Base-by-base conservation (phyloP, 1,140 invertebrate species). In the Calephelis virginiensis region DNA sequence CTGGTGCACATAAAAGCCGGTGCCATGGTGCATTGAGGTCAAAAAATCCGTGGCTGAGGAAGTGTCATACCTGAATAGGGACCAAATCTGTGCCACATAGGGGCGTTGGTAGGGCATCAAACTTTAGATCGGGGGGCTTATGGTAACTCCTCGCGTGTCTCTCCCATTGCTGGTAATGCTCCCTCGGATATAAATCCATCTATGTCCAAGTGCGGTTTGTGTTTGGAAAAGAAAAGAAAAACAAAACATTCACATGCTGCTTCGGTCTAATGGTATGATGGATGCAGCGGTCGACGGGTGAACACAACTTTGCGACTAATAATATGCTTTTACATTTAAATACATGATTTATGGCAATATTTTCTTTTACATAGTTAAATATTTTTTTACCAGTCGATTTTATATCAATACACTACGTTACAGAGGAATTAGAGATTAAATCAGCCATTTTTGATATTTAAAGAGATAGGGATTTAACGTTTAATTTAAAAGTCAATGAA, bases 41-140 rank as follows among this genome's bases (percentile, higher is more conserved):
- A 74, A 71, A 82, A 77, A 78, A 69, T 71, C 71, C 77, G 82
- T 85, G 82, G 77, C 78, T 75, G 73, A 82, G 81, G 78, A 81
- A 77, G 75, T 76, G 70, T 87, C 92, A 91, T 94, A 95, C 93
- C 94, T 95, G 93, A 82, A 95, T 94, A 73, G 94, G 93, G 83
- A 95, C 94, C 87, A 95, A 92, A 82, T 95, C 94, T 77, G 94
- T 94, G 88, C 90, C 92, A 91, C 86, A 86, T 69, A 86, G 70
- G 75, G 85, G 79, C 79, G 86, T 82, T 75, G 78, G 75, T 81
- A 89, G 74, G 68, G 86, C 86, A 72, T 89, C 85, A 85, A 90
- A 90, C 84, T 84, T 89, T 88, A 90, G 85, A 80, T 90, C 86
- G 73, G 88, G 88, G 81, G 86, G 88, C 84, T 88, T 90, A 87